Conservation (phyloP, 2,113 vertebrate species). For the Leptobrachium leishanense region DNA sequence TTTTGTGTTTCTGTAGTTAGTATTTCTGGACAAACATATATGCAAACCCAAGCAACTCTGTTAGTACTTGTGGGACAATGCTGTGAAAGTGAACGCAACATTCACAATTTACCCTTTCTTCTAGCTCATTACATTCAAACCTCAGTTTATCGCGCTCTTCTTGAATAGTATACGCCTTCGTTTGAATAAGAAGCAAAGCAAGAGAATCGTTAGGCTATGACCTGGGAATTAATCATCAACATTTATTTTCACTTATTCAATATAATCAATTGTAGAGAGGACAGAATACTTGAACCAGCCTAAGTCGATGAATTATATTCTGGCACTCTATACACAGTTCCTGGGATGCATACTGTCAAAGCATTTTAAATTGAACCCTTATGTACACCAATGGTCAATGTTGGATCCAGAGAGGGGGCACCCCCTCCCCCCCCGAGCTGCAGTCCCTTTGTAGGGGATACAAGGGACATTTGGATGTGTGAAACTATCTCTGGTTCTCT, state of each 20-base stretch:
- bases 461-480: too few species aligned
- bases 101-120: conserved; percentile 81
- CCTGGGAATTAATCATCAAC: neutral
- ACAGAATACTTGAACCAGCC: too few species aligned
- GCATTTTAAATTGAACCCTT: too few species aligned
- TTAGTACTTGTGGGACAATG: conserved; percentile 26
- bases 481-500: too few species aligned
- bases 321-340: too few species aligned
- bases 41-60: conserved; percentile 23
- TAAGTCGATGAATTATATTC: too few species aligned
- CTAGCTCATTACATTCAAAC: conserved; percentile 83
- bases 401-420: too few species aligned
- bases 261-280: neutral
- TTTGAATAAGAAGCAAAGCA: conserved; percentile 70
- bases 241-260: neutral
- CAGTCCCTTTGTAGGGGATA: too few species aligned
- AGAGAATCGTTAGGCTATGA: conserved; percentile 16
- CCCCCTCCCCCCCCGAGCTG: too few species aligned
- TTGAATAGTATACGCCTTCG: conserved; percentile 76
- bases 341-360: too few species aligned
- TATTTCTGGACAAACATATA: neutral
- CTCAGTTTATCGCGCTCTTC: conserved; percentile 82
- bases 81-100: conserved; percentile 25
- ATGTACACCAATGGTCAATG: too few species aligned
- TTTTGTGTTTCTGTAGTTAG: neutral